Percentiles rank a stretch among this genome's conserved stretches.
phyloP scores from a whole-genome alignment of 2,113 vertebrate species.

The Dicrurus megarhynchus region DNA sequence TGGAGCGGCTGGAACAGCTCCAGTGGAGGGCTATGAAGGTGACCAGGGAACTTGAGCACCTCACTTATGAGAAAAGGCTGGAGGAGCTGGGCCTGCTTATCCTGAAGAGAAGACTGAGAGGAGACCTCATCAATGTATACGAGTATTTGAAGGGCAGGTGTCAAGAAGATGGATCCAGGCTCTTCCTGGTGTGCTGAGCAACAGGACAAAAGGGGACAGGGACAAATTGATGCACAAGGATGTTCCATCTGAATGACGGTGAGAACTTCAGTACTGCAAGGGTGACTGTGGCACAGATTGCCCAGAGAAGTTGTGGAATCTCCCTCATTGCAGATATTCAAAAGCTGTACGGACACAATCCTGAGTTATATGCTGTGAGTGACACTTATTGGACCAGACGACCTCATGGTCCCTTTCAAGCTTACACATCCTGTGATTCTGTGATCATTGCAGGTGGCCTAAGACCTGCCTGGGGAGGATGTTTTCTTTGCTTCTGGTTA shows the following conservation, averaged over 20 bases:
- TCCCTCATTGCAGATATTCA: not conserved
- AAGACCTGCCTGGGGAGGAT: not conserved
- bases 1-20: rapidly evolving
- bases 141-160: not conserved
- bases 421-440: not conserved
- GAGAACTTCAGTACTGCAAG: not conserved
- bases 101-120: not conserved
- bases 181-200: not conserved
- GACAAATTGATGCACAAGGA: not conserved
- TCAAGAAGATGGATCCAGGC: not conserved
- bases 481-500: not conserved
- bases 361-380: not conserved
- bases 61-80: not conserved
- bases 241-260: not conserved
- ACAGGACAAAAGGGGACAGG: not conserved
- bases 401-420: not conserved
- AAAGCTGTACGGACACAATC: not conserved
- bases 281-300: not conserved
- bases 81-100: not conserved
- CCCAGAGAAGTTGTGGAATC: not conserved
- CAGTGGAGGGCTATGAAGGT: rapidly evolving
- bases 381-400: too few species aligned
- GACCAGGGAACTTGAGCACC: not conserved
- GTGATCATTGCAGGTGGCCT: not conserved
- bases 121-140: not conserved